Evolutionary conservation across 1,140 invertebrate genomes (phyloP).

Genomic region (Drosophila prosaltans): DNA sequence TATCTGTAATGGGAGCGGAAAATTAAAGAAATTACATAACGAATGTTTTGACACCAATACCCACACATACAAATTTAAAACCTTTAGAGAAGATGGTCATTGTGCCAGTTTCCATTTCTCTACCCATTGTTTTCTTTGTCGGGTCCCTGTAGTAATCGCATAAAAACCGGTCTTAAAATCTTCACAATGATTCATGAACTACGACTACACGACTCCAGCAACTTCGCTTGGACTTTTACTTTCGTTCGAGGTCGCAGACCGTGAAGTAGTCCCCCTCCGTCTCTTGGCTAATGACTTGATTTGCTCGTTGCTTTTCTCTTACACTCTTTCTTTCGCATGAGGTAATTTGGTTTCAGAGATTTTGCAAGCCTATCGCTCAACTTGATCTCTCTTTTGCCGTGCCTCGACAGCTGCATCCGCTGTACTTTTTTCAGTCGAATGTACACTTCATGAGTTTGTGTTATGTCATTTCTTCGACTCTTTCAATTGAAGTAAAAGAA

Average conservation of each 20-base stretch:
- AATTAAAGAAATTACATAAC: slow-evolving; percentile 47
- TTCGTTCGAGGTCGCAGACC: slow-evolving; percentile 79
- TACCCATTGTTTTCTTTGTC: slow-evolving; percentile 20
- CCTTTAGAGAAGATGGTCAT: slow-evolving; percentile 52
- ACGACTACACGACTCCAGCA: slow-evolving; percentile 10
- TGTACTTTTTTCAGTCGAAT: slow-evolving; percentile 21
- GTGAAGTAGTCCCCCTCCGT: slow-evolving; percentile 27
- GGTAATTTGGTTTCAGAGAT: slow-evolving; percentile 68
- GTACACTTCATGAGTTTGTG: slow-evolving; percentile 65
- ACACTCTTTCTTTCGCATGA: slow-evolving; percentile 28
- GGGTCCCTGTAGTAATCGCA: slow-evolving; percentile 60
- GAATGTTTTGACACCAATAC: slow-evolving; percentile 68
- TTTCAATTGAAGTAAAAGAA: slow-evolving; percentile 5
- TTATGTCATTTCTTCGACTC: slow-evolving; percentile 60
- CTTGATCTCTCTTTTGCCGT: slow-evolving; percentile 56
- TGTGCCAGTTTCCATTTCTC: slow-evolving; percentile 69
- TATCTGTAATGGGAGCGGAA: slow-evolving; percentile 22
- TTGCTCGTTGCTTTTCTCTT: slow-evolving; percentile 34
- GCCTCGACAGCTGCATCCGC: slow-evolving; percentile 59
- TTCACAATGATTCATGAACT: slow-evolving; percentile 63
- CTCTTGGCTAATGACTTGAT: slow-evolving; percentile 51
- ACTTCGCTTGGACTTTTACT: slow-evolving; percentile 63
- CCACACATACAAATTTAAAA: slow-evolving; percentile 30
- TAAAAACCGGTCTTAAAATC: slow-evolving; percentile 65
- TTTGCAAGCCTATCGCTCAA: slow-evolving; percentile 74